Conservation (phyloP, 2,888 invertebrate genomes). For the Pheosia gnoma region DNA sequence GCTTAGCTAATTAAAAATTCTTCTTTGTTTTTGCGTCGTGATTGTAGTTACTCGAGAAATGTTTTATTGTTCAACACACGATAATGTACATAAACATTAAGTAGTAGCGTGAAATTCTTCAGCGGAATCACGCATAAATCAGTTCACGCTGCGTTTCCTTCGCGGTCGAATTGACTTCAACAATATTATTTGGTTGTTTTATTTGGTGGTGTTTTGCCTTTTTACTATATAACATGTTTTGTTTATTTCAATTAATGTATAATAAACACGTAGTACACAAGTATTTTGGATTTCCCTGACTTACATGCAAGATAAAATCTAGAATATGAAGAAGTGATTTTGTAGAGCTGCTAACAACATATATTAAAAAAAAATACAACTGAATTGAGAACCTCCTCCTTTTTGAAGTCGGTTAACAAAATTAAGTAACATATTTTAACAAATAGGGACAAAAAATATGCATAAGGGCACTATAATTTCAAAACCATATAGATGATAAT, state of each 20-base stretch:
- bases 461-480: no score
- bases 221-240: not conserved
- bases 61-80: slow-evolving; percentile 70
- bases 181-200: slow-evolving; percentile 3
- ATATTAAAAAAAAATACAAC: no score
- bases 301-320: no score
- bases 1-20: slow-evolving; percentile 77
- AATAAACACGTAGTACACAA: not conserved
- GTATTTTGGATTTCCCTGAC: no score
- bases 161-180: not conserved
- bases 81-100: slow-evolving; percentile 58
- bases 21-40: slow-evolving; percentile 68
- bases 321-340: no score
- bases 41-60: slow-evolving; percentile 67
- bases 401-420: no score
- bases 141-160: slow-evolving; percentile 45
- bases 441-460: no score
- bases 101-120: slow-evolving; percentile 63
- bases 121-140: slow-evolving; percentile 49
- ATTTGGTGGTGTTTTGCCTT: not conserved
- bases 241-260: not conserved
- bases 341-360: no score
- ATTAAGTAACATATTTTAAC: no score
- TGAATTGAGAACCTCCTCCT: no score
- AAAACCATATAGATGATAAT: no score